A percentile compares a stretch with the other conserved stretches of the same genome.
Conservation (phyloP, 2,797 vertebrate species). For the Scolopax rusticola region DNA sequence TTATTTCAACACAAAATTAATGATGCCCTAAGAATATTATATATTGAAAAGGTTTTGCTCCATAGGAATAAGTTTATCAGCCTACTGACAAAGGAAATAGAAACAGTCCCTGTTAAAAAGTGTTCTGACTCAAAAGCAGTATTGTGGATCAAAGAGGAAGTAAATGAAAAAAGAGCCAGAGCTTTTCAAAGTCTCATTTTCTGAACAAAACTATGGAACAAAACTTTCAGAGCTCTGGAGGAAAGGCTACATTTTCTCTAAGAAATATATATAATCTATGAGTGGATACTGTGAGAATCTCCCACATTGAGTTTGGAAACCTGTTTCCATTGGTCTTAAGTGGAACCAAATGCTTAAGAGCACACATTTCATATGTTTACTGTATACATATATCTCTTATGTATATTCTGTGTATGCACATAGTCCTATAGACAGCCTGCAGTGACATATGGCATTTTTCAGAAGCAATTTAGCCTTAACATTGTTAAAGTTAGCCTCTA, state of each 20-base stretch:
- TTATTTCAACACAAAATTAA: not conserved
- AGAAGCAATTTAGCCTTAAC: not conserved
- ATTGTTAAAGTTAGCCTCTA: not conserved
- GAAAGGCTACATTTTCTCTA: not conserved
- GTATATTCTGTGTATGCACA: not conserved
- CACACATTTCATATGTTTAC: not conserved
- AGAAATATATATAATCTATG: not conserved
- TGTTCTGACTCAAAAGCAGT: not conserved
- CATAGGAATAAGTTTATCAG: not conserved
- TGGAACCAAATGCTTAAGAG: not conserved
- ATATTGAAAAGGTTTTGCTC: not conserved
- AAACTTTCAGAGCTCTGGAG: not conserved
- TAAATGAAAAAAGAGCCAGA: not conserved
- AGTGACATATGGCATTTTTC: not conserved
- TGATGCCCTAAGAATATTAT: not conserved
- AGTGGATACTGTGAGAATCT: not conserved
- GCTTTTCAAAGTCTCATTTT: not conserved
- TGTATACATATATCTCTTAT: not conserved
- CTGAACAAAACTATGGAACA: not conserved
- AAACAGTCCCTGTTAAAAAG: not conserved
- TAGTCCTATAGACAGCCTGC: not conserved
- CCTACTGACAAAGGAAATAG: not conserved
- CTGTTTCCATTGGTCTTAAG: not conserved
- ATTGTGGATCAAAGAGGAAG: not conserved
- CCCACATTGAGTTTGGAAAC: not conserved